Evolutionary conservation across 2,113 vertebrate species (phyloP).

Genomic region (Chaetorhynchus papuensis): DNA sequence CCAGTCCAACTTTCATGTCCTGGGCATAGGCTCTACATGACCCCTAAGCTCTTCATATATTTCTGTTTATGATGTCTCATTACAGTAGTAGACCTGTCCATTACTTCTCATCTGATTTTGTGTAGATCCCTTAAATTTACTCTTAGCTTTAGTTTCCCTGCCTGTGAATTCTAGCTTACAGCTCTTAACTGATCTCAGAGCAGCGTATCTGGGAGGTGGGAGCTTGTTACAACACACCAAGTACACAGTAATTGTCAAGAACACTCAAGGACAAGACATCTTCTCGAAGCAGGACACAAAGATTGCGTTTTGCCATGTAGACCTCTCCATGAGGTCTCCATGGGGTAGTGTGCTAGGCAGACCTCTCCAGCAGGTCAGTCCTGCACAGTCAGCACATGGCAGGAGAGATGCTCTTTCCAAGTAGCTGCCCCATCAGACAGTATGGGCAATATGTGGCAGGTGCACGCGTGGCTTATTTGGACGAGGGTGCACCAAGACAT

Average conservation of each 20-base stretch:
- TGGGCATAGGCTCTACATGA: not conserved
- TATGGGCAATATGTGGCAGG: not conserved
- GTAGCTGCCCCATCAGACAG: not conserved
- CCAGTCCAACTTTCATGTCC: not conserved
- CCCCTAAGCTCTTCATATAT: not conserved
- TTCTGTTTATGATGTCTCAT: not conserved
- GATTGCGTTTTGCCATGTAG: accelerated
- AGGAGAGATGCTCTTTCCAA: not conserved
- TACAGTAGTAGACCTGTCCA: not conserved
- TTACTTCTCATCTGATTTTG: not conserved
- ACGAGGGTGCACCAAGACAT: not conserved
- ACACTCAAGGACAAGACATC: not conserved
- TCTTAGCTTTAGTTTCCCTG: not conserved
- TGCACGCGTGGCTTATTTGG: accelerated
- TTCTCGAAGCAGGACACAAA: not conserved
- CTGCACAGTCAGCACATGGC: not conserved
- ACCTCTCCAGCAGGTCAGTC: not conserved
- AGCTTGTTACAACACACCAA: not conserved
- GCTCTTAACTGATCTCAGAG: not conserved
- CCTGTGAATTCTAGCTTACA: not conserved
- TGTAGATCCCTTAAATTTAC: not conserved
- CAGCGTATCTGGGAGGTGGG: not conserved
- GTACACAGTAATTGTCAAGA: not conserved
- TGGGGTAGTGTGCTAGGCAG: not conserved
- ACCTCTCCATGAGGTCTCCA: too few relatives aligned